Conservation (phyloP, 92 coral and sea anemone genomes). For the Bergia sp. region DNA sequence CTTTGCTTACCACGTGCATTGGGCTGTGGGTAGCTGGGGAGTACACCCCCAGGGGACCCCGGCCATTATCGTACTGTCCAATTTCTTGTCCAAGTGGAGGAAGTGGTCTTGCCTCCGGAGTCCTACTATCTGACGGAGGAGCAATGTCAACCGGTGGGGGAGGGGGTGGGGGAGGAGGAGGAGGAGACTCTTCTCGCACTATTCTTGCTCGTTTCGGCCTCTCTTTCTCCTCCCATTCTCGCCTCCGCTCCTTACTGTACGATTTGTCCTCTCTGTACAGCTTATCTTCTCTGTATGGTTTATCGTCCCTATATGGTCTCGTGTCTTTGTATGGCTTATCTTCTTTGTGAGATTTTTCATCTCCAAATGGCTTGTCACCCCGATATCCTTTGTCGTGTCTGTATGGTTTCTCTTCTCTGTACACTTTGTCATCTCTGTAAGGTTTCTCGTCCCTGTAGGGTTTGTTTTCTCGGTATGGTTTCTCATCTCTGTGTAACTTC, state of each 20-base stretch:
- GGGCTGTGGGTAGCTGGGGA: slow-evolving; percentile 51
- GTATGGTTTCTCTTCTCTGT: slow-evolving; percentile 22
- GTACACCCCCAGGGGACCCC: slow-evolving; percentile 54
- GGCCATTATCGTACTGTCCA: slow-evolving; percentile 65
- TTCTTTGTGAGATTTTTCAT: slow-evolving; percentile 15
- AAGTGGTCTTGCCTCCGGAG: slow-evolving; percentile 45
- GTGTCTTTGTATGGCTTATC: slow-evolving; percentile 24
- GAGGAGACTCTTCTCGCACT: slow-evolving; percentile 86
- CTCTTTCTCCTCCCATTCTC: slow-evolving; percentile 68
- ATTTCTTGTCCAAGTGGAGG: slow-evolving; percentile 48
- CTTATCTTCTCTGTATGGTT: slow-evolving; percentile 39
- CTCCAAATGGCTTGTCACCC: slow-evolving; percentile 20
- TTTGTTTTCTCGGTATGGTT: slow-evolving; percentile 17
- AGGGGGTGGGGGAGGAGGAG: slow-evolving; percentile 96
- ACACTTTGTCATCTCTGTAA: background rate
- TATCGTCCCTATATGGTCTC: slow-evolving; percentile 32
- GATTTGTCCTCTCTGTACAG: slow-evolving; percentile 46
- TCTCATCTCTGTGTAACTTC: slow-evolving; percentile 19
- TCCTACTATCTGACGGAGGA: slow-evolving; percentile 23
- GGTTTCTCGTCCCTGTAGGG: background rate
- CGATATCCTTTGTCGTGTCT: slow-evolving; percentile 7
- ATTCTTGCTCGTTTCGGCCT: slow-evolving; percentile 72
- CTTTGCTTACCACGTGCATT: slow-evolving; percentile 31
- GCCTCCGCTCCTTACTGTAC: slow-evolving; percentile 76
- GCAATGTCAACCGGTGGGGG: slow-evolving; percentile 78